Base-by-base conservation (phyloP, 2,888 invertebrate species). In the Pseudanteris insignis region DNA sequence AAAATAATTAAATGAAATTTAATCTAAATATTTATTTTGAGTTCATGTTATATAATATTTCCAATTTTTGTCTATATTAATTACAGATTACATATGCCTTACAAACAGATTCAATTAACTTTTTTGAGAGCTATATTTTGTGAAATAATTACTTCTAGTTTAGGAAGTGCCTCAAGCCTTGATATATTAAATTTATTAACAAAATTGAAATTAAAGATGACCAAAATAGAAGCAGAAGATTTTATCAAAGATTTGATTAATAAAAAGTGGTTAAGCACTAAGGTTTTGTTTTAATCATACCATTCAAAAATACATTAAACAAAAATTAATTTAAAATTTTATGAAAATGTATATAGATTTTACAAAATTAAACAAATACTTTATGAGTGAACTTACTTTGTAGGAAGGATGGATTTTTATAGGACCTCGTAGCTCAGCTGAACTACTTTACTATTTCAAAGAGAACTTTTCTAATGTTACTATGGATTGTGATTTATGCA, bases 391-490 rank as follows among this genome's bases (percentile, higher is more conserved):
- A n/a, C n/a, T n/a, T 14, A 32, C 14, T 33, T 34, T 36, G 21
- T 5, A 40, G 79, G 53, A 72, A 46, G 79, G 78, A 13, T 34
- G 61, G 41, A 67, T 69, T 44, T 79, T 71, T 24, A 73, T 79
- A 55, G 79, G 79, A 40, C 70, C 73, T 10, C 66, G 78, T 51
- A 77, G 77, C 53, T 70, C 75, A 43, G 68, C 68, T 12, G 78
- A 78, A 60, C 57, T 79, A 43, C 65, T 73, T 64, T 73, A 72
- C 26, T 77, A 74, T 47, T 79, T 79, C 30, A 73, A 64, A 69
- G 61, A 69, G n/a, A 71, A 72, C 1, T 74, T 71, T 28, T 58
- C 67, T 10, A 67, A 68, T 9, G 57, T 57, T 41, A 65, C 79
- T 33, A 55, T 62, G 12, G 69, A 54, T 14, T 79, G 79, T 51